Base-by-base conservation (phyloP, 2,888 invertebrate genomes). In the Chrysotoxum bicinctum region DNA sequence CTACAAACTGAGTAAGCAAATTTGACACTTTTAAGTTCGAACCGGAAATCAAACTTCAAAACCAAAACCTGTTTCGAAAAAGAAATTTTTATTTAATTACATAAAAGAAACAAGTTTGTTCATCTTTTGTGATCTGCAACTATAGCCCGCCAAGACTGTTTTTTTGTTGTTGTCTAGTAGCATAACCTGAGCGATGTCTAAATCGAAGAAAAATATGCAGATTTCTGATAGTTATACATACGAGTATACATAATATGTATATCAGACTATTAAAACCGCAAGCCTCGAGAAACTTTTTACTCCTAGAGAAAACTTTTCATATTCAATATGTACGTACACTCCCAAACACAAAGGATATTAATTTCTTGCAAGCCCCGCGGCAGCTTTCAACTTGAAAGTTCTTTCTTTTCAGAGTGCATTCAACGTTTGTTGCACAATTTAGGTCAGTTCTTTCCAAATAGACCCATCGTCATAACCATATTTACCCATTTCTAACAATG, bases 361-460 rank as follows among this genome's bases (percentile, higher is more conserved):
- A 43, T 50, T 45, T 50, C 23, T 48, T 48, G 19, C 43, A 35
- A 76, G 60, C 76, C 60, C 8, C 21, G 52, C 40, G 52, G 79
- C 68, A 19, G 40, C 54, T 68, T 35, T 68, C 73, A 40, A 23
- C 50, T 52, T 16, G 43, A 45, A 69, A 56, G 64, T 37, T 23
- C 37, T 26, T 43, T 72, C 32, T 45, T 72, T 66, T 72, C 58
- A 68, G 54, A 76, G 58, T 60, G 68, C 70, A 43, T 60, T 76
- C 76, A 75, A 76, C 84, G 69, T 66, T 75, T 50, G 72, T 80
- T 72, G 58, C 43, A 54, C 73, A 77, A 81, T 85, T 80, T 85
- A 70, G 85, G 85, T 85, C 85, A 85, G 69, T 73, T 72, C 35
- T 56, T 58, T 64, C 69, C 73, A 81, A 85, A 85, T 77, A 85